Conservation (phyloP, 1,140 invertebrate genomes). For the Oedothorax gibbosus region DNA sequence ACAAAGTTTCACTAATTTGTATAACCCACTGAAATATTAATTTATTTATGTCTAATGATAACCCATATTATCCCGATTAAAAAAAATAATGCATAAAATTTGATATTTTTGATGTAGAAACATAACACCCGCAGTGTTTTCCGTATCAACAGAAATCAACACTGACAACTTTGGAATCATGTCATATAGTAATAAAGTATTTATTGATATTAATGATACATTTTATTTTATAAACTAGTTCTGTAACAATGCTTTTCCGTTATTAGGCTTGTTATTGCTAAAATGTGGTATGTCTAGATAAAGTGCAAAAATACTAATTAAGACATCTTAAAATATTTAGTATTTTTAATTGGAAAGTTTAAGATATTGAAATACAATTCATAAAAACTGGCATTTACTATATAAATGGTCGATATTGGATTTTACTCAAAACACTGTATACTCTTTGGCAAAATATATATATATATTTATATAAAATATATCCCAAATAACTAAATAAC, state of each 20-base stretch:
- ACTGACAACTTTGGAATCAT: conserved; percentile 51
- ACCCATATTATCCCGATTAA: no score
- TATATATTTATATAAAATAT: conserved; percentile 62
- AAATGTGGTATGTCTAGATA: conserved; percentile 62
- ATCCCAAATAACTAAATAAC: conserved; percentile 62
- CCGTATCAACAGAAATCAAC: conserved; percentile 21
- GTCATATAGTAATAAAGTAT: conserved; percentile 62
- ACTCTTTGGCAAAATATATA: conserved; percentile 62
- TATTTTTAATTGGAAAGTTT: conserved; percentile 61
- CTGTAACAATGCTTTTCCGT: conserved; percentile 60
- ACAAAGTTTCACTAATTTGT: no score
- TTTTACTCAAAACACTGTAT: conserved; percentile 62
- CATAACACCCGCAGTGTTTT: no score
- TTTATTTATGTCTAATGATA: no score
- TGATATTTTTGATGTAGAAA: no score
- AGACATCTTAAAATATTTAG: conserved; percentile 62
- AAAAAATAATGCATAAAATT: not conserved
- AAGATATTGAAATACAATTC: conserved; percentile 62
- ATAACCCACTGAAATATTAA: no score
- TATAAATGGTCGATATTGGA: conserved; percentile 61
- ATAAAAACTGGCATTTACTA: conserved; percentile 62
- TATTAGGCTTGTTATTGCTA: conserved; percentile 60
- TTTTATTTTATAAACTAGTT: conserved; percentile 61
- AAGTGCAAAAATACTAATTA: conserved; percentile 62
- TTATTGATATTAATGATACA: conserved; percentile 61